These are phyloP conservation scores for Tragelaphus scriptus DNA, from an alignment of 2,113 vertebrate species.

Conservation along the genomic window DNA sequence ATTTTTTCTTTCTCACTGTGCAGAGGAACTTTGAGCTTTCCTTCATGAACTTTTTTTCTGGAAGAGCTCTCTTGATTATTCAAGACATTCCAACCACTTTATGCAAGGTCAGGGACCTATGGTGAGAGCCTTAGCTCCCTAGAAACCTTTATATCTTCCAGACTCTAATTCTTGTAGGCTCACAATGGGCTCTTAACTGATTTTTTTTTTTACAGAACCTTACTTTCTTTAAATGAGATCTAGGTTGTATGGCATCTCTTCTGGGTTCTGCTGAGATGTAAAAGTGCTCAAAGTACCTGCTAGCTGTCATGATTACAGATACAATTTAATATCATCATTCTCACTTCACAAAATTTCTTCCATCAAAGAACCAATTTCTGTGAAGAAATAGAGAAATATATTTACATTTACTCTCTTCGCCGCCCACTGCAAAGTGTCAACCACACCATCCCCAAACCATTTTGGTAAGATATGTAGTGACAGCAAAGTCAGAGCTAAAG, in stretches of 20 bases:
- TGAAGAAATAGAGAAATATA: constrained; percentile 4
- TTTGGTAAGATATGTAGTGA: neutral
- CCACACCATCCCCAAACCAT: neutral
- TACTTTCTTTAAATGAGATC: neutral
- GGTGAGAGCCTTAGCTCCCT: neutral
- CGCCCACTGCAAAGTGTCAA: neutral
- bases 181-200: neutral
- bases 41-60: neutral
- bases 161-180: neutral
- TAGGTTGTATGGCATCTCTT: neutral
- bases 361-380: neutral
- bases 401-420: constrained; percentile 35
- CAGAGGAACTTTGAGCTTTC: neutral
- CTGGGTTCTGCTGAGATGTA: neutral
- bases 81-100: neutral
- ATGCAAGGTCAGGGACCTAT: too few relatives aligned
- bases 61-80: neutral
- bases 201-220: neutral
- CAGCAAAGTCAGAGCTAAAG: neutral
- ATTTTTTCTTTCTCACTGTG: neutral
- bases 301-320: neutral
- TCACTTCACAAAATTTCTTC: neutral
- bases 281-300: neutral
- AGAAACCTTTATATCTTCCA: neutral
- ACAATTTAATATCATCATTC: neutral